A percentile compares a stretch with the other conserved stretches of the same genome.
phyloP scores from a whole-genome alignment of 2,888 invertebrate species.

The Petrophora chlorosata region DNA sequence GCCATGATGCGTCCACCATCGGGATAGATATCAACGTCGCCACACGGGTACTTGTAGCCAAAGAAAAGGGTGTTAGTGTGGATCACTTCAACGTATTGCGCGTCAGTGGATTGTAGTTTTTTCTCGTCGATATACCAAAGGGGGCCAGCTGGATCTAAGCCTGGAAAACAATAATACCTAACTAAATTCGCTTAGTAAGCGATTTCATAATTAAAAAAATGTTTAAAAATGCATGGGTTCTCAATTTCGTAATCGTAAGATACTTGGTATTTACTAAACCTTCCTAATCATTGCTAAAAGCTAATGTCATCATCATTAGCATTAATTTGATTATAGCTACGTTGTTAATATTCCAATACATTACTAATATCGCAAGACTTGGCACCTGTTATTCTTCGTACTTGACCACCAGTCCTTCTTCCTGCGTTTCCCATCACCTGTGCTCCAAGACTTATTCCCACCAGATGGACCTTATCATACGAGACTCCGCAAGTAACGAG shows the following conservation, averaged over 20 bases:
- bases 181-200: no score
- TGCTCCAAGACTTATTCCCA: slow-evolving; percentile 75
- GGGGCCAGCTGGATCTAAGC: not conserved
- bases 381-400: slow-evolving; percentile 67
- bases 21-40: not conserved
- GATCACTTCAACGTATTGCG: not conserved
- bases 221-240: no score
- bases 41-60: not conserved
- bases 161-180: not conserved
- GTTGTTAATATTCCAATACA: no score
- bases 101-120: not conserved
- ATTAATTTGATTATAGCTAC: no score
- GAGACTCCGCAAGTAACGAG: slow-evolving; percentile 47
- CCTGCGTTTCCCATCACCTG: slow-evolving; percentile 70
- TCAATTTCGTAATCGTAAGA: no score
- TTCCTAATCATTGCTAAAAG: no score
- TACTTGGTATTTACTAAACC: no score
- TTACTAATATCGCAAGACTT: no score
- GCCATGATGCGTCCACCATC: not conserved
- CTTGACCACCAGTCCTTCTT: slow-evolving; percentile 48
- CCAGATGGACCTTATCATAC: slow-evolving; percentile 60
- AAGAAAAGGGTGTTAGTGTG: not conserved
- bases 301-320: no score
- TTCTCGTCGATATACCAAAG: not conserved
- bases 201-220: no score